Evolutionary conservation across 1,140 invertebrate genomes (phyloP), one percentile per base, ranked within the genome.

Genomic region (Pissodes strobi): DNA sequence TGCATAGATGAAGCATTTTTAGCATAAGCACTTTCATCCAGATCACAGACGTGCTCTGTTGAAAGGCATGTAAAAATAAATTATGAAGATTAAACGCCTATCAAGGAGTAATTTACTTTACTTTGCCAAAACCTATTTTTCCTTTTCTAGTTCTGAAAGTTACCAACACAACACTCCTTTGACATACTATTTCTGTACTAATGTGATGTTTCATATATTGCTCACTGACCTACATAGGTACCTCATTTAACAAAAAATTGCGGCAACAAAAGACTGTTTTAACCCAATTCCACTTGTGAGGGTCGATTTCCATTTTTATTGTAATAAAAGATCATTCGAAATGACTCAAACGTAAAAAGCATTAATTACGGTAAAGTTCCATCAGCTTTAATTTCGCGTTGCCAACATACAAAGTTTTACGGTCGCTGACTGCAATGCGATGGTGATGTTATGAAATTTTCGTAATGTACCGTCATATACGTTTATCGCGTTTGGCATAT

Each of bases 261-360:
- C 56, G 8, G 12, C 27, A 58, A 57, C 53, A 57, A 57, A 55
- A 27, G 21, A 43, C 27, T 13, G 43, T 48, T 59, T 59, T 59
- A 25, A 46, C 56, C 56, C 43, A 48, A 59, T 59, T 59, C 41
- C 39, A 21, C 18, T 34, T 34, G 8, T 21, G 56, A 59, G 56
- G 56, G 56, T 57, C 56, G 56, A 59, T 59, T 59, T 59, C 56
- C 41, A 59, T 37, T 59, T 48, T 59, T 58, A 46, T 48, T 59
- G 41, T 59, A 59, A 59, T 59, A 48, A 48, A 38, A 46, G 23
- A 45, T 59, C n/a, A 37, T 27, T 59, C 34, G 10, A 59, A 59
- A 59, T 17, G 53, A 59, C 25, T 10, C 13, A 45, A 51, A 21
- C 15, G 21, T 6, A 19, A 59, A 15, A 19, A 59, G 19, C 56